Evolutionary conservation across 2,113 vertebrate genomes (phyloP).

Genomic region (Dicrurus megarhynchus): DNA sequence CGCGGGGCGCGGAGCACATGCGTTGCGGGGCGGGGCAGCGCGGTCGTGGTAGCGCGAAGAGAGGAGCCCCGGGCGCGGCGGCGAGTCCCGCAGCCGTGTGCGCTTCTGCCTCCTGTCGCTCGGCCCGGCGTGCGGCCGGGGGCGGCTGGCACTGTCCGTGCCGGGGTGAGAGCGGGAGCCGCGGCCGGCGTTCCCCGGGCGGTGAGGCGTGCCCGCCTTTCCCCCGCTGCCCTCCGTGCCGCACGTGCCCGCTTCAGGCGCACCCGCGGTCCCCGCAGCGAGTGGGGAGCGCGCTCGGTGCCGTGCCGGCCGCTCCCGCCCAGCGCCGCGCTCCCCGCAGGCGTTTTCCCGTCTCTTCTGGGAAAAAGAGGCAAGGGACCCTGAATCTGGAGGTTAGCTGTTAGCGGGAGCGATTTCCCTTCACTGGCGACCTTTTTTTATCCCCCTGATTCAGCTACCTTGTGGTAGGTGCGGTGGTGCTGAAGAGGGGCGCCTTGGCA

Average conservation of each 20-base stretch:
- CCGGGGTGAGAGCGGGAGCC: not conserved
- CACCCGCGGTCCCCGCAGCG: too few relatives aligned
- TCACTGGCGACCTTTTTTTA: accelerated
- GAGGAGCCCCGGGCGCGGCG: too few relatives aligned
- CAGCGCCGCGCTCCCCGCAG: accelerated
- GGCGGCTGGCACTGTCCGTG: not conserved
- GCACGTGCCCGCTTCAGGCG: not conserved
- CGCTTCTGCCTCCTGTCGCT: not conserved
- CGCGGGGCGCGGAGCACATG: not conserved
- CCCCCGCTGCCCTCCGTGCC: too few relatives aligned
- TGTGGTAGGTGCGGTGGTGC: not conserved
- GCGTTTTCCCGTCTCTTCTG: accelerated
- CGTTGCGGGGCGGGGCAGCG: not conserved
- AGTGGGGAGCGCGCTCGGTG: not conserved
- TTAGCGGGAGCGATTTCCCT: not conserved
- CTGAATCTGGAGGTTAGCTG: not conserved
- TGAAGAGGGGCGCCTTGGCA: not conserved
- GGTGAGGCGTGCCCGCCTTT: not conserved
- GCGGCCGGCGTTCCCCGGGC: not conserved
- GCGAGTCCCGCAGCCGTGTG: not conserved
- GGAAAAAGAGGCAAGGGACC: accelerated
- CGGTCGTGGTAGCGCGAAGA: too few relatives aligned
- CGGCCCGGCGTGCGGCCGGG: not conserved
- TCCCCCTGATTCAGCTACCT: accelerated
- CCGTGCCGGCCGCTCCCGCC: not conserved